Evolutionary conservation across 2,888 invertebrate genomes (phyloP).

Genomic region (Tetheella fluctuosa): DNA sequence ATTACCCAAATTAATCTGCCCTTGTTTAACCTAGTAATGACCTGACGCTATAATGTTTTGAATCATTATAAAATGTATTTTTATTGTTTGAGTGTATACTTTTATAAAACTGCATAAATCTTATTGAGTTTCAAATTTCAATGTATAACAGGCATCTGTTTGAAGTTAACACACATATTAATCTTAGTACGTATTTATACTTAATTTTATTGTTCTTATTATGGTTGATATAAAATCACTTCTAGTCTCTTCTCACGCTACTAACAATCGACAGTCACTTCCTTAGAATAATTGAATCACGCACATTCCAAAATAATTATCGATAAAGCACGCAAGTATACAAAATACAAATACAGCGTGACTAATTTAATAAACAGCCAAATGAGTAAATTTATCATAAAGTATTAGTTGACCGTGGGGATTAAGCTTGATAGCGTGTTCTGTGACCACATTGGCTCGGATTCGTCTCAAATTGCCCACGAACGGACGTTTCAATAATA

Average conservation of each 20-base stretch:
- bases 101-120: too few relatives aligned
- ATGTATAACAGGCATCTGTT: too few relatives aligned
- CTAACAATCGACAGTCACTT: constrained; percentile 1
- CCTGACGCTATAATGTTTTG: background rate
- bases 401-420: constrained; percentile 20
- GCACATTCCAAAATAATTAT: constrained; percentile 13
- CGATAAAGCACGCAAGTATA: background rate
- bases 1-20: constrained; percentile 1
- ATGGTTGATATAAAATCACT: background rate
- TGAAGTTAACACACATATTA: too few relatives aligned
- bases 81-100: too few relatives aligned
- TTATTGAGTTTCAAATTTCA: too few relatives aligned
- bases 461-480: constrained; percentile 33
- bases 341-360: constrained; percentile 8
- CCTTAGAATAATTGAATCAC: constrained; percentile 8
- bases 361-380: constrained; percentile 9
- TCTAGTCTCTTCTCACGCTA: constrained; percentile 3
- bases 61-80: background rate
- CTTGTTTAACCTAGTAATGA: constrained; percentile 3
- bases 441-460: constrained; percentile 25
- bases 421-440: constrained; percentile 23
- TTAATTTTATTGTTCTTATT: background rate
- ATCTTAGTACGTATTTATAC: too few relatives aligned
- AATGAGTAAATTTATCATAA: background rate
- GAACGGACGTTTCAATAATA: constrained; percentile 23